Evolutionary conservation across 2,888 invertebrate genomes (phyloP).

Genomic region (Conistra vaccinii): DNA sequence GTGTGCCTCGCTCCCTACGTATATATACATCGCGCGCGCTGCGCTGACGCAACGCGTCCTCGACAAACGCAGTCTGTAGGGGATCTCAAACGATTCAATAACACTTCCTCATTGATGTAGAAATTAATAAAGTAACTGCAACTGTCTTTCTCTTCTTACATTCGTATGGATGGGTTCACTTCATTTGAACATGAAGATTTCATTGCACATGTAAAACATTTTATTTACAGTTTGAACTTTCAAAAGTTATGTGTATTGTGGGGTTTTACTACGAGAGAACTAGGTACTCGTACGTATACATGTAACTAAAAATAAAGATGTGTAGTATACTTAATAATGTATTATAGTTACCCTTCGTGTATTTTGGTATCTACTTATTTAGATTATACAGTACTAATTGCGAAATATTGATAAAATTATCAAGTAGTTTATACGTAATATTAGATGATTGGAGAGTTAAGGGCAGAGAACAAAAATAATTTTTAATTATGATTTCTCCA

Average conservation of each 20-base stretch:
- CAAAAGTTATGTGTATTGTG: not conserved
- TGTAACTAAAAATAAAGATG: too few species aligned
- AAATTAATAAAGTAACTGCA: conserved; percentile 1
- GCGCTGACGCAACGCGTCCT: conserved; percentile 42
- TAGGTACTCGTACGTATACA: too few species aligned
- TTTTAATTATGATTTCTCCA: not conserved
- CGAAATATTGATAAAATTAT: too few species aligned
- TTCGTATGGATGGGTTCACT: not conserved
- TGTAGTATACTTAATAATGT: too few species aligned
- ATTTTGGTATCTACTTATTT: too few species aligned
- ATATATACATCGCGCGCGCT: conserved; percentile 38
- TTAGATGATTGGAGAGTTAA: not conserved
- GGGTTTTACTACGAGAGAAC: not conserved
- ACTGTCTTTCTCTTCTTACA: not conserved
- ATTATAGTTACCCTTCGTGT: not conserved
- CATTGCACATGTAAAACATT: not conserved
- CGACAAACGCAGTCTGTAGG: conserved; percentile 9
- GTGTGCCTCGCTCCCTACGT: not conserved
- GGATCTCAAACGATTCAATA: not conserved
- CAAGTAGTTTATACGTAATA: not conserved
- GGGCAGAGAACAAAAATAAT: not conserved
- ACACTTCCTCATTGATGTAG: conserved; percentile 11
- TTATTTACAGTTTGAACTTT: not conserved
- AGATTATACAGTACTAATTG: too few species aligned
- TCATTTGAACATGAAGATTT: not conserved